Percentiles rank a stretch among this genome's conserved stretches.
Conservation (phyloP, 2,797 vertebrate genomes). For the Tokudaia muenninki region DNA sequence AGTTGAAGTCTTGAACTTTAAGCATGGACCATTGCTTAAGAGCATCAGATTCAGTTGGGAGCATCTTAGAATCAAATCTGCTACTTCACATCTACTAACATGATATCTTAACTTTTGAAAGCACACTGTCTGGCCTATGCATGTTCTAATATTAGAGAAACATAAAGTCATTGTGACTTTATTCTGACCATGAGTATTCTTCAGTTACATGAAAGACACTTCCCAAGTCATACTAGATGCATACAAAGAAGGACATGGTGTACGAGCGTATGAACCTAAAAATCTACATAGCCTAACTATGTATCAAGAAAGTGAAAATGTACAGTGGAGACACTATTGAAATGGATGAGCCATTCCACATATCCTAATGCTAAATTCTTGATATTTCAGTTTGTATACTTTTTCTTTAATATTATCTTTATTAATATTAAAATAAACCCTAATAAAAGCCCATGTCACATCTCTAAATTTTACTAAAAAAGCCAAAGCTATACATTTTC, state of each 20-base stretch:
- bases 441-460: not conserved
- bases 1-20: not conserved
- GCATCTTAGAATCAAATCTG: not conserved
- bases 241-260: not conserved
- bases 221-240: not conserved
- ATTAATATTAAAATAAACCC: not conserved
- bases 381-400: not conserved
- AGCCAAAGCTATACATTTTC: not conserved
- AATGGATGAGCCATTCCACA: not conserved
- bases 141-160: not conserved
- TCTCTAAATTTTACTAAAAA: not conserved
- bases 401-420: constrained; percentile 19
- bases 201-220: not conserved
- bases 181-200: constrained; percentile 6
- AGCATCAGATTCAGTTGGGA: not conserved
- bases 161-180: not conserved
- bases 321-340: not conserved
- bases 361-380: not conserved
- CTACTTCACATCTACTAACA: not conserved
- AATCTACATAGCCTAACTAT: not conserved
- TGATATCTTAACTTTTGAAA: constrained; percentile 26
- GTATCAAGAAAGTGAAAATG: not conserved
- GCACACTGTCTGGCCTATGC: not conserved
- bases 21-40: not conserved
- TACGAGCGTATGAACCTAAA: not conserved